These are phyloP conservation scores for Ophiothrix spiculata DNA, from an alignment of 35 echinoderm and acorn worm genomes.

Conservation along the genomic window DNA sequence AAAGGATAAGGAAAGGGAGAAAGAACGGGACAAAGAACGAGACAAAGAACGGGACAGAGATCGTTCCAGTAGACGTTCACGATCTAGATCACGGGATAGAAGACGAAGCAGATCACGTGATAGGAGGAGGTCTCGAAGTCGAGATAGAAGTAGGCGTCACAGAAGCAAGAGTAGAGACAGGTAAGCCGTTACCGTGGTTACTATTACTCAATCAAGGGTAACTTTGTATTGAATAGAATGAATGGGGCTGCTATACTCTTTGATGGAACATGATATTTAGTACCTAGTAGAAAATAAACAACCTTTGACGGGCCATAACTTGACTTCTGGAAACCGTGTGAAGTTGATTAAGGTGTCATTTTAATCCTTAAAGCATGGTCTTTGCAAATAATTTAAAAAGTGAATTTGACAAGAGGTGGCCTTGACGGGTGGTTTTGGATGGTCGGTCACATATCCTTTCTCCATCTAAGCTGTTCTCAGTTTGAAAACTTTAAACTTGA, in stretches of 20 bases:
- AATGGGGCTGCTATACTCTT: not conserved
- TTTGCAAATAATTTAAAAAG: too few species aligned
- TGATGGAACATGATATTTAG: not conserved
- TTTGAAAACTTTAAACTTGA: too few species aligned
- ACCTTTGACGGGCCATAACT: too few species aligned
- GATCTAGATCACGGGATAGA: not conserved
- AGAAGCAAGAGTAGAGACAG: conserved; percentile 47
- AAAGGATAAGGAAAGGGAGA: conserved; percentile 45
- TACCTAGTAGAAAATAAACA: too few species aligned
- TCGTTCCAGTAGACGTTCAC: not conserved
- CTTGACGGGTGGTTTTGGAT: too few species aligned
- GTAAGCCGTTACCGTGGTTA: not conserved
- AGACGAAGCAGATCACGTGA: conserved; percentile 7
- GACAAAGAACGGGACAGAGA: conserved; percentile 30
- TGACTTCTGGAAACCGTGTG: too few species aligned
- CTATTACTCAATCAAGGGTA: not conserved
- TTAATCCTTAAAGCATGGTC: too few species aligned
- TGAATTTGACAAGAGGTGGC: too few species aligned
- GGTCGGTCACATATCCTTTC: too few species aligned
- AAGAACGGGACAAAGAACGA: conserved; percentile 37
- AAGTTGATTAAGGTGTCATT: too few species aligned
- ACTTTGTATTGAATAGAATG: not conserved
- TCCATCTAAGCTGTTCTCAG: too few species aligned
- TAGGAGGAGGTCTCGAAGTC: conserved; percentile 15
- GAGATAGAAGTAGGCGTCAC: conserved; percentile 59